Evolutionary conservation across 2,797 vertebrate genomes (phyloP).

Genomic region (Trachops cirrhosus): DNA sequence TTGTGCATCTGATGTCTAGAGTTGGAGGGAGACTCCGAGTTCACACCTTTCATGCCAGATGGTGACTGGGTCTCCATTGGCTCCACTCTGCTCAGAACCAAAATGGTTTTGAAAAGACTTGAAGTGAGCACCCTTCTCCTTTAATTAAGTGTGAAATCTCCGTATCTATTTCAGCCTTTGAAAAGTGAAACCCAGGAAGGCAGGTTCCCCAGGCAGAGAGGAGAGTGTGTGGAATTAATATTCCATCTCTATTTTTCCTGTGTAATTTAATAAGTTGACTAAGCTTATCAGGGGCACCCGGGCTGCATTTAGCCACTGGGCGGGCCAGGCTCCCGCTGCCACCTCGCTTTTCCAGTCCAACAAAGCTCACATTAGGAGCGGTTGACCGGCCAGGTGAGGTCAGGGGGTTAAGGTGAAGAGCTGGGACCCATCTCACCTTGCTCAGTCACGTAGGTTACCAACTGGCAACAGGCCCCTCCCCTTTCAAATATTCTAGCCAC

Average conservation of each 20-base stretch:
- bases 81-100: constrained; percentile 19
- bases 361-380: constrained; percentile 48
- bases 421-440: neutral
- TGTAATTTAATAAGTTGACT: constrained; percentile 70
- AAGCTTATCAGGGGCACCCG: neutral
- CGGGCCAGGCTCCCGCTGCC: neutral
- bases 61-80: neutral
- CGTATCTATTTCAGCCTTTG: constrained; percentile 73
- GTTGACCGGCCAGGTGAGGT: constrained; percentile 7
- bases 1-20: constrained; percentile 53
- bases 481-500: neutral
- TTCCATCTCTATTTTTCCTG: constrained; percentile 53
- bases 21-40: constrained; percentile 7
- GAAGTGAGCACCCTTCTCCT: constrained; percentile 59
- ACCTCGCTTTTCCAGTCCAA: neutral
- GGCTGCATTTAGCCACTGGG: neutral
- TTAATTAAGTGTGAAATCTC: constrained; percentile 68
- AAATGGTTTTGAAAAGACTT: constrained; percentile 62
- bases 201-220: constrained; percentile 32
- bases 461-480: neutral
- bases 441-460: neutral
- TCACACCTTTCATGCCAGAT: constrained; percentile 63
- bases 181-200: constrained; percentile 72
- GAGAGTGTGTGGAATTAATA: constrained; percentile 53
- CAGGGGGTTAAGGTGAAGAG: constrained; percentile 11